These are phyloP conservation scores for Drosophila sproati DNA, from an alignment of 1,140 invertebrate species.

Conservation along the genomic window DNA sequence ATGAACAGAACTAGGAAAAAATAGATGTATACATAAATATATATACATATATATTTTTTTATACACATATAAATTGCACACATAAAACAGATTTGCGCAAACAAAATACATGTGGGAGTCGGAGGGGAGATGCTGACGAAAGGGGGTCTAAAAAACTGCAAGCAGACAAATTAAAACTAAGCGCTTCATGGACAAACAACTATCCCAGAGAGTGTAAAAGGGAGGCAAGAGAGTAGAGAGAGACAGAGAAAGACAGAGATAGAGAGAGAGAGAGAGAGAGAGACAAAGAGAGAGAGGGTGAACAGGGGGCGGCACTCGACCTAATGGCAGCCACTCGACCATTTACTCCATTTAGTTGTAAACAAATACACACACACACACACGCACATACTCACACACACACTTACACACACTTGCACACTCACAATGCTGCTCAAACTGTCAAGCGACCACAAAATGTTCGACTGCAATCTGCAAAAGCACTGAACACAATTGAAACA, in stretches of 20 bases:
- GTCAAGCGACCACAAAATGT: conserved; percentile 50
- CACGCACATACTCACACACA: not conserved
- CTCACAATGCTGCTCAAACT: conserved; percentile 63
- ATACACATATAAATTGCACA: conserved; percentile 28
- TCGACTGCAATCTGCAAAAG: not conserved
- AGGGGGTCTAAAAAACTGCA: conserved; percentile 44
- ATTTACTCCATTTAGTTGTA: conserved; percentile 77
- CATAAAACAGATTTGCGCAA: conserved; percentile 71
- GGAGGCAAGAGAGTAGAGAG: too few species aligned
- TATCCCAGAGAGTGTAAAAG: conserved; percentile 13
- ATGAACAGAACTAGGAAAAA: conserved; percentile 47
- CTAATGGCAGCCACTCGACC: conserved; percentile 78
- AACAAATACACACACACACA: conserved; percentile 38
- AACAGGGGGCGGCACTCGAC: conserved; percentile 51
- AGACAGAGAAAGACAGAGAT: too few species aligned
- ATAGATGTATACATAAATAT: conserved; percentile 28
- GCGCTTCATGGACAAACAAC: conserved; percentile 75
- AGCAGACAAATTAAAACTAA: conserved; percentile 81
- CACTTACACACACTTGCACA: not conserved
- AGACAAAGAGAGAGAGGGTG: too few species aligned
- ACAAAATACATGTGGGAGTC: conserved; percentile 46
- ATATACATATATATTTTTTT: conserved; percentile 31
- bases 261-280: too few species aligned
- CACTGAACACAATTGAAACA: conserved; percentile 28
- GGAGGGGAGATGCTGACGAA: not conserved